Evolutionary conservation across 2,797 vertebrate species (phyloP), one percentile per base, ranked within the genome.

Genomic region (Dallia pectoralis): DNA sequence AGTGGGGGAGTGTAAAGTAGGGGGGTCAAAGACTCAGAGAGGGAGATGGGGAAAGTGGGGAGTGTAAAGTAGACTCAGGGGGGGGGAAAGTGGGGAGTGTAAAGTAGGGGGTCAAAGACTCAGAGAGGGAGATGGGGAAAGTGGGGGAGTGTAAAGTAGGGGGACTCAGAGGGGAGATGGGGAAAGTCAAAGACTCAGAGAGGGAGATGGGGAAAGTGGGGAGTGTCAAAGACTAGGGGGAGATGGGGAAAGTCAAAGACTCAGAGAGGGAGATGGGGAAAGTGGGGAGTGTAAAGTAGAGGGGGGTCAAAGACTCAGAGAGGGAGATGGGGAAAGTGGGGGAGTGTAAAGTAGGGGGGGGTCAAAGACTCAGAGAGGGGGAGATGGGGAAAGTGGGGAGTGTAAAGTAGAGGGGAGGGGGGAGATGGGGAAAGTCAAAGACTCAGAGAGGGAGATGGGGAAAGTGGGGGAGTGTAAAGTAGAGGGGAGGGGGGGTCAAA

Each of bases 321-420:
- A n/a, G n/a, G n/a, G n/a, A n/a, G 77, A 15, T 76, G 66, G 69
- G 61, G 79, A 53, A 73, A 47, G 47, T 63, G 72, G 69, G 30
- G 80, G 59, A 33, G 44, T 25, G 36, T 22, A 25, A 27, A 12
- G 22, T 56, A n/a, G 9, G 22, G 53, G 75, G 72, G 82, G 67
- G 76, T 44, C 11, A 44, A 44, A 44, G 40, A 68, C 69, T 9
- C 9, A 67, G 44, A 22, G 44, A 44, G 30, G 22, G 63, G n/a
- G n/a, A 66, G 15, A 36, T 36, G 40, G 36, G 7, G 33, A 22
- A 18, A 66, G 32, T 14, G 0, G 12, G 32, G n/a, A 22, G n/a
- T 27, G 12, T 4, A 12, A 33, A 19, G n/a, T 16, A 36, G 36
- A 40, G 33, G n/a, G n/a, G 33, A 67, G n/a, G 11, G 12, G 8